Base-by-base conservation (phyloP, 2,888 invertebrate species). In the Pogonocherus hispidulus region DNA sequence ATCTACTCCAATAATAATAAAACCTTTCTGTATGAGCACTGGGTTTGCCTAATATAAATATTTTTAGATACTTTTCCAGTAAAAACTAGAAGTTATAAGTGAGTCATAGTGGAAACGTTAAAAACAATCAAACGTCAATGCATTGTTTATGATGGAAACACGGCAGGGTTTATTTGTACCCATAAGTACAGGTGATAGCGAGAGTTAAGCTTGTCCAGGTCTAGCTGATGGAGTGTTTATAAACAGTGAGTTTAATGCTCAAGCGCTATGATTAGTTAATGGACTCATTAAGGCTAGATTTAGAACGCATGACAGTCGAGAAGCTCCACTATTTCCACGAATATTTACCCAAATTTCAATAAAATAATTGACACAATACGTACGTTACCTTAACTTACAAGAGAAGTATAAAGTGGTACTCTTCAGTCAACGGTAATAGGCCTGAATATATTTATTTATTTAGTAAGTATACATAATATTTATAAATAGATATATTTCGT, bases 191-290 rank as follows among this genome's bases (percentile, higher is more conserved):
- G 69, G 60, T 65, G 65, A 69, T 56, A 55, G 56, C 47, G 59
- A 46, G 46, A 59, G 46, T 16, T 47, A 47, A 65, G 62, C 65
- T 69, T 65, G 65, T 52, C 49, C 67, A 67, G 70, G 64, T 60
- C 59, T 54, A 49, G 63, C 55, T 67, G 67, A 67, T 65, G 65
- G 63, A 70, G 55, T 78, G 80, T 82, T 81, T 82, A 82, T 83
- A 83, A 83, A 83, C 83, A 81, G 57, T 71, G 66, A 76, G 75
- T 82, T 84, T 84, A 84, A 84, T 85, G 83, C 84, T 79, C 81
- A 81, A 81, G 78, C 78, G 80, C 78, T 79, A 81, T 82, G 85
- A 85, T 84, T 84, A 84, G 82, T 85, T 85, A 83, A 84, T 84
- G 76, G 83, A 79, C 84, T 84, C 82, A 84, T 84, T 83, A 83